These are phyloP conservation scores for Brachylomia viminalis DNA, from an alignment of 2,888 invertebrate genomes.

Conservation along the genomic window DNA sequence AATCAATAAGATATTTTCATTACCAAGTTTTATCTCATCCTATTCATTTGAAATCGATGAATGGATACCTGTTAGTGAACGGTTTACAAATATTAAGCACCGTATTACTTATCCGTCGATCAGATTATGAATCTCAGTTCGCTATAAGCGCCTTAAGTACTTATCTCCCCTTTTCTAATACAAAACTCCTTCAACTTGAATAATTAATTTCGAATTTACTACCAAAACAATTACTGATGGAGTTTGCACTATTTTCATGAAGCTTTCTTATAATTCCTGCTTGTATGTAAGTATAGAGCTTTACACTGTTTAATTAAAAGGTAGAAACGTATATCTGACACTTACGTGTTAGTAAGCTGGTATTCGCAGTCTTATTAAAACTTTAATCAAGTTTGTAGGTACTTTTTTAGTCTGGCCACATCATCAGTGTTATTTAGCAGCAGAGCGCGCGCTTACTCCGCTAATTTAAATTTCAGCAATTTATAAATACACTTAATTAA, in stretches of 20 bases:
- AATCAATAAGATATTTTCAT: slow-evolving; percentile 14
- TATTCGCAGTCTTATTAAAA: slow-evolving; percentile 58
- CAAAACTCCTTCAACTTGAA: slow-evolving; percentile 57
- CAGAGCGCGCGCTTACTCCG: slow-evolving; percentile 63
- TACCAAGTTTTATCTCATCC: slow-evolving; percentile 5
- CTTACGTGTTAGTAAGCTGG: slow-evolving; percentile 41
- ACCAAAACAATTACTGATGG: slow-evolving; percentile 46
- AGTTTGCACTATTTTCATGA: slow-evolving; percentile 25
- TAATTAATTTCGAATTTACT: slow-evolving; percentile 61
- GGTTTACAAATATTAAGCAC: slow-evolving; percentile 70
- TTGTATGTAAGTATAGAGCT: background rate
- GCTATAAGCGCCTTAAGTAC: slow-evolving; percentile 70
- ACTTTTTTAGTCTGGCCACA: slow-evolving; percentile 60
- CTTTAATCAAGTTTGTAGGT: slow-evolving; percentile 59
- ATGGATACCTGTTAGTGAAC: slow-evolving; percentile 48
- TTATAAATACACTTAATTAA: slow-evolving; percentile 80
- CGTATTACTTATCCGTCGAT: slow-evolving; percentile 65
- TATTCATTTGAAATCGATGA: slow-evolving; percentile 59
- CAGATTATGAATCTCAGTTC: slow-evolving; percentile 70
- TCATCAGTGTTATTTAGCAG: slow-evolving; percentile 68
- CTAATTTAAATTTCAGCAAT: slow-evolving; percentile 74
- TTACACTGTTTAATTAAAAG: slow-evolving; percentile 47
- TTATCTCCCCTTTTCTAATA: slow-evolving; percentile 66
- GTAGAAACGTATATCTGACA: slow-evolving; percentile 23
- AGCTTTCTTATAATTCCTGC: background rate